Conservation (phyloP, 2,797 vertebrate genomes). For the Acrocephalus scirpaceus region DNA sequence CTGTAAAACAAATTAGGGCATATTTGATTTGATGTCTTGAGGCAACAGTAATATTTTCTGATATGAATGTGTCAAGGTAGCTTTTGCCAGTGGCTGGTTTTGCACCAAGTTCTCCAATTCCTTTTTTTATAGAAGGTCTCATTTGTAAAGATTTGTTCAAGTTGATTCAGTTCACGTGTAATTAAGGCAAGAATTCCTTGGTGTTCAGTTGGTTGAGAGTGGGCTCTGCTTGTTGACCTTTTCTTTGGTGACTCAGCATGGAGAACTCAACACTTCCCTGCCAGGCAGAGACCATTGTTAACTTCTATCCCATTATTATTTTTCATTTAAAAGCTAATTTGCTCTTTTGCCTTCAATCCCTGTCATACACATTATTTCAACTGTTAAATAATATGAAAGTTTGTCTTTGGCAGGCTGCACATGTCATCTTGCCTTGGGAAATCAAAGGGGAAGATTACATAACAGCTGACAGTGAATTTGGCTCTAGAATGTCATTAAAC, state of each 20-base stretch:
- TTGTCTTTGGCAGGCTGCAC: conserved; percentile 63
- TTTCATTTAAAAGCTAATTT: conserved; percentile 63
- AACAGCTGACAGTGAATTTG: conserved; percentile 65
- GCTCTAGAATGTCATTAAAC: conserved; percentile 68
- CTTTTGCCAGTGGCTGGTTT: neutral
- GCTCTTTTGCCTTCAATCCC: conserved; percentile 39
- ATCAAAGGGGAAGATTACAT: conserved; percentile 63
- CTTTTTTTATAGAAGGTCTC: neutral
- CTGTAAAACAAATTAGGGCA: neutral
- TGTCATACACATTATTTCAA: conserved; percentile 45
- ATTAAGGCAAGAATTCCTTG: conserved; percentile 45
- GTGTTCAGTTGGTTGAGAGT: neutral
- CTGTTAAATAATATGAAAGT: conserved; percentile 56
- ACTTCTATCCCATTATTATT: conserved; percentile 42
- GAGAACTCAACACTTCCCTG: conserved; percentile 40
- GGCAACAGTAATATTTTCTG: neutral
- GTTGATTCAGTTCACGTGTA: conserved; percentile 12
- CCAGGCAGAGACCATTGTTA: conserved; percentile 25
- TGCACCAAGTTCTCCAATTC: neutral
- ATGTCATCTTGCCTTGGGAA: conserved; percentile 62
- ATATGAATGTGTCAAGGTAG: neutral
- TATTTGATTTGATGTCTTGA: neutral
- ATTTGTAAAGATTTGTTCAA: conserved; percentile 9
- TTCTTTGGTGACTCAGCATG: conserved; percentile 39
- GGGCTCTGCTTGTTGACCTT: conserved; percentile 50